A percentile compares a stretch with the other conserved stretches of the same genome.
phyloP scores from a whole-genome alignment of 2,888 invertebrate genomes.

The Sminthurides aquaticus region DNA sequence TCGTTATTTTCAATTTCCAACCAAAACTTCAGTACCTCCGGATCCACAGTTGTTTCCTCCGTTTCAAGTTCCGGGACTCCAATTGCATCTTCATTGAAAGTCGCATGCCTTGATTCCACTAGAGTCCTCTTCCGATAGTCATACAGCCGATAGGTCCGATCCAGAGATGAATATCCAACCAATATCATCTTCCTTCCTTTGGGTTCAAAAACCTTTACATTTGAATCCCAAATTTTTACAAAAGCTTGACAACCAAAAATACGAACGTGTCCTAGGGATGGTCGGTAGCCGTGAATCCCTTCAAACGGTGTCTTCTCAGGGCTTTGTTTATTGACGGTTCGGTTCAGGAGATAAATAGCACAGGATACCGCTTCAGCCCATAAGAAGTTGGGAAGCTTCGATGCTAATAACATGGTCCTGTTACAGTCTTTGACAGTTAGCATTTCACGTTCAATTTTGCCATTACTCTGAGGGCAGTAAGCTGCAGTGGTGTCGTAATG shows the following conservation, averaged over 20 bases:
- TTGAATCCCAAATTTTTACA: slow-evolving; percentile 6
- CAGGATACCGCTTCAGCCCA: slow-evolving; percentile 46
- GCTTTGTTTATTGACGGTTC: slow-evolving; percentile 17
- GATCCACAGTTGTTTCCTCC: too few relatives aligned
- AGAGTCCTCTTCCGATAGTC: too few relatives aligned
- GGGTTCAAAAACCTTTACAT: neutral
- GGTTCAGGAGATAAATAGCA: slow-evolving; percentile 45
- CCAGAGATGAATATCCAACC: neutral
- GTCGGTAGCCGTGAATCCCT: slow-evolving; percentile 35
- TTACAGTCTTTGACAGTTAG: slow-evolving; percentile 28
- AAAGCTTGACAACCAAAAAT: slow-evolving; percentile 39
- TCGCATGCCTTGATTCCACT: too few relatives aligned
- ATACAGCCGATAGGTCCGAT: neutral
- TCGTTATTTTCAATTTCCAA: too few relatives aligned
- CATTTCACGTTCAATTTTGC: slow-evolving; percentile 44
- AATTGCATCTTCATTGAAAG: too few relatives aligned
- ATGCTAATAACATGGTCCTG: slow-evolving; percentile 40
- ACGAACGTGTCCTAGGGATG: slow-evolving; percentile 34
- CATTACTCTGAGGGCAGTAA: slow-evolving; percentile 46
- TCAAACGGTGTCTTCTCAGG: slow-evolving; percentile 39
- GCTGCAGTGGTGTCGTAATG: slow-evolving; percentile 44
- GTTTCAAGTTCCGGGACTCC: too few relatives aligned
- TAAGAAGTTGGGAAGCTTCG: slow-evolving; percentile 41
- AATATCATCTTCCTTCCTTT: neutral
- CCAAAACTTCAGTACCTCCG: too few relatives aligned